Evolutionary conservation across 1,140 invertebrate genomes (phyloP).

Genomic region (Megalonaias nervosa): DNA sequence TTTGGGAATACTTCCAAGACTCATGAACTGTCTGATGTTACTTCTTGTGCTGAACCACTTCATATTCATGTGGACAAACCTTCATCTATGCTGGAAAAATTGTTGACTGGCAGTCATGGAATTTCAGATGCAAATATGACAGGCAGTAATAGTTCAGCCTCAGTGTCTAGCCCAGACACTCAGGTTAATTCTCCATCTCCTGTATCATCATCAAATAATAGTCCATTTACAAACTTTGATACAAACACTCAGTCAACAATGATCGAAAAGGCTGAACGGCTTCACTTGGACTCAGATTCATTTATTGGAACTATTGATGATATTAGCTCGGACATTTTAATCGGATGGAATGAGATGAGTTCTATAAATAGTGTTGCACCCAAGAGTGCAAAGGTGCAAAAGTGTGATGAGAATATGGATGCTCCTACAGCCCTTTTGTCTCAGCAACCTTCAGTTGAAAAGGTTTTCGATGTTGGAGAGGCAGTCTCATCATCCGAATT

Average conservation of each 20-base stretch:
- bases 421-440: constrained; percentile 40
- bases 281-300: constrained; percentile 26
- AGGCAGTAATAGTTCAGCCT: constrained; percentile 3
- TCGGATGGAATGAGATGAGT: not conserved
- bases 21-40: too few relatives aligned
- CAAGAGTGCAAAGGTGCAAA: constrained; percentile 22
- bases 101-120: constrained; percentile 38
- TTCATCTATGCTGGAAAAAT: constrained; percentile 36
- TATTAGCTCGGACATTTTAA: constrained; percentile 8
- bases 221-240: constrained; percentile 37
- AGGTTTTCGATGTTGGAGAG: constrained; percentile 41
- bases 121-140: constrained; percentile 18
- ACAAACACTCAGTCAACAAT: constrained; percentile 54
- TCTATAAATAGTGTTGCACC: constrained; percentile 9
- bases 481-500: constrained; percentile 40
- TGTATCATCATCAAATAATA: constrained; percentile 30
- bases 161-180: constrained; percentile 39
- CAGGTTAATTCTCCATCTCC: constrained; percentile 31
- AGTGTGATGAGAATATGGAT: constrained; percentile 37
- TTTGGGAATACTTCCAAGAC: too few relatives aligned
- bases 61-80: constrained; percentile 8
- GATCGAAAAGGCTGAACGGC: constrained; percentile 39
- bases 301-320: constrained; percentile 33
- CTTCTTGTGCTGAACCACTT: too few relatives aligned
- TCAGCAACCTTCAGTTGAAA: constrained; percentile 34